Base-by-base conservation (phyloP, 92 coral and sea anemone species). In the Epizoanthus stellaris region DNA sequence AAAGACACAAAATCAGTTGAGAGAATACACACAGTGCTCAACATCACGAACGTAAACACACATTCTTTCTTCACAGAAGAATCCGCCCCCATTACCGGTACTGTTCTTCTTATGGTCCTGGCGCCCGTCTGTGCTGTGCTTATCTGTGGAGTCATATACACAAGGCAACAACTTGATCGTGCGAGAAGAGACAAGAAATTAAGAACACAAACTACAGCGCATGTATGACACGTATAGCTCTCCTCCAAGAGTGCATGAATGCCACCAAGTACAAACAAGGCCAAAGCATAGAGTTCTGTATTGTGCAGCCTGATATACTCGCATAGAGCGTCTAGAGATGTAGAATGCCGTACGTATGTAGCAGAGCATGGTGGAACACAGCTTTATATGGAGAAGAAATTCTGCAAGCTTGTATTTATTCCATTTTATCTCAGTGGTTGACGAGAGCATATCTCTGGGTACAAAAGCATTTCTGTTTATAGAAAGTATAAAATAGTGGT, bases 81-180 rank as follows among this genome's bases (percentile, higher is more conserved):
- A 20, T 6, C 42, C 0, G 6, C 82, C 30, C 9, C 56, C 4
- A 0, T 77, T 66, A 77, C 70, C 19, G 70, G 25, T 15, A 23
- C 56, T 17, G 23, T 11, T 11, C 14, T 40, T 15, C 70, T 77
- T 12, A 11, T 62, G n/a, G 71, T 42, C 54, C 62, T 77, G 71
- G 71, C 71, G 45, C 9, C 56, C 10, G 38, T 62, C 20, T 77
- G 82, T 40, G 43, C 21, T 19, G 1, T 45, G 40, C 54, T 77
- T 38, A 77, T 77, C 17, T 62, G 82, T 17, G 71, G 70, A 8
- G 70, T 77, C 39, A 12, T 62, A 16, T 77, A 77, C 71, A 77
- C 82, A 8, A 61, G 36, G 4, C 82, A 77, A 30, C 70, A 39
- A 39, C 40, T 77, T 34, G 64, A 23, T 43, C 70, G 82, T 61